Evolutionary conservation across 2,113 vertebrate species (phyloP).

Genomic region (Enhydra lutris): DNA sequence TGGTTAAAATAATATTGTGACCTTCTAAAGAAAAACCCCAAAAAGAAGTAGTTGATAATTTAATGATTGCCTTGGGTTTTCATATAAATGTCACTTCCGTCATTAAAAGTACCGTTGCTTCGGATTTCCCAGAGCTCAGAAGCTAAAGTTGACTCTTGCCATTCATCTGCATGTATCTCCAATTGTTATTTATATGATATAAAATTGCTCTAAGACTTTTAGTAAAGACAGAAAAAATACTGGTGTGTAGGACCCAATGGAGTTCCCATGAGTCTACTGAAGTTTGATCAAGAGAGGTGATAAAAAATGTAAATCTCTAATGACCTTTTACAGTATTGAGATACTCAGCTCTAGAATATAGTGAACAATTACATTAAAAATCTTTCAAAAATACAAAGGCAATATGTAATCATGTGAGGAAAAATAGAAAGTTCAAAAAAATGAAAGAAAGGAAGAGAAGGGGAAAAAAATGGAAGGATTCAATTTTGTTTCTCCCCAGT

Average conservation of each 20-base stretch:
- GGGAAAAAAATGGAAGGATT: neutral
- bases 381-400: neutral
- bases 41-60: constrained; percentile 58
- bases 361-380: neutral
- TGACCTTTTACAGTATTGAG: neutral
- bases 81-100: neutral
- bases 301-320: neutral
- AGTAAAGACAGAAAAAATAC: neutral
- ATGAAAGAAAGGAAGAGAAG: neutral
- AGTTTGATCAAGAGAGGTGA: neutral
- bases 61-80: constrained; percentile 45
- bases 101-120: neutral
- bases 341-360: neutral
- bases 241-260: neutral
- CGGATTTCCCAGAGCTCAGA: neutral
- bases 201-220: neutral
- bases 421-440: neutral
- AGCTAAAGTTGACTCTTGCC: neutral
- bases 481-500: neutral
- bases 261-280: neutral
- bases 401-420: neutral
- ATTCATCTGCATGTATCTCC: neutral
- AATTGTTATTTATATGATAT: neutral
- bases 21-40: constrained; percentile 40
- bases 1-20: constrained; percentile 63